Evolutionary conservation across 2,888 invertebrate genomes (phyloP).

Genomic region (Cataglyphis altisquamis): DNA sequence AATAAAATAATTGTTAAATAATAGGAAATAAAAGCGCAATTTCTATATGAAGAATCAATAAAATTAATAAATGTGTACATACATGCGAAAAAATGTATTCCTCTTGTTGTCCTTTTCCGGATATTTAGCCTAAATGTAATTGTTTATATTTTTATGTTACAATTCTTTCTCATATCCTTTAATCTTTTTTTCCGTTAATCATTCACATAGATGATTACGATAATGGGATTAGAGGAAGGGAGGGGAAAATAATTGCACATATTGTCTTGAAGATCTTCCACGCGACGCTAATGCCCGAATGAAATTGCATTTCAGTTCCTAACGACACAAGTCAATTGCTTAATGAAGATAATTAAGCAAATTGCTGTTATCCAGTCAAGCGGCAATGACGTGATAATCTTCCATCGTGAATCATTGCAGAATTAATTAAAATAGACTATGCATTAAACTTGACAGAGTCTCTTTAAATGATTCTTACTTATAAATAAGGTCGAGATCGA

Average conservation of each 20-base stretch:
- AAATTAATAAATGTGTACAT: background rate
- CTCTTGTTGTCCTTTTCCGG: background rate
- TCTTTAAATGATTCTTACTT: background rate
- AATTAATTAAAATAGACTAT: constrained; percentile 32
- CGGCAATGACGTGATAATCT: constrained; percentile 26
- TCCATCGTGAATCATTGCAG: constrained; percentile 23
- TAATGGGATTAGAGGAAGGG: background rate
- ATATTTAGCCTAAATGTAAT: background rate
- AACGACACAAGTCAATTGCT: constrained; percentile 20
- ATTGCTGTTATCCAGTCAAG: constrained; percentile 16
- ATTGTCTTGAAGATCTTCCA: background rate
- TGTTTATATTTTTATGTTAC: background rate
- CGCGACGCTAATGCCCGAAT: background rate
- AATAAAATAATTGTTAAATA: background rate
- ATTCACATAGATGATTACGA: background rate
- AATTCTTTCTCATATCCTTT: background rate
- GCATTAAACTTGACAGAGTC: constrained; percentile 1
- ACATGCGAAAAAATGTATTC: background rate
- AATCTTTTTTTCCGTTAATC: background rate
- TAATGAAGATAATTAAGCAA: constrained; percentile 54
- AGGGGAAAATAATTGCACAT: background rate
- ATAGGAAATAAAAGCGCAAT: background rate
- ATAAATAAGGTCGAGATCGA: background rate
- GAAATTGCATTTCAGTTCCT: constrained; percentile 28
- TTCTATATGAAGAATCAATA: background rate